phyloP scores from a whole-genome alignment of 2,797 vertebrate species.

The Kryptolebias ocellatus region DNA sequence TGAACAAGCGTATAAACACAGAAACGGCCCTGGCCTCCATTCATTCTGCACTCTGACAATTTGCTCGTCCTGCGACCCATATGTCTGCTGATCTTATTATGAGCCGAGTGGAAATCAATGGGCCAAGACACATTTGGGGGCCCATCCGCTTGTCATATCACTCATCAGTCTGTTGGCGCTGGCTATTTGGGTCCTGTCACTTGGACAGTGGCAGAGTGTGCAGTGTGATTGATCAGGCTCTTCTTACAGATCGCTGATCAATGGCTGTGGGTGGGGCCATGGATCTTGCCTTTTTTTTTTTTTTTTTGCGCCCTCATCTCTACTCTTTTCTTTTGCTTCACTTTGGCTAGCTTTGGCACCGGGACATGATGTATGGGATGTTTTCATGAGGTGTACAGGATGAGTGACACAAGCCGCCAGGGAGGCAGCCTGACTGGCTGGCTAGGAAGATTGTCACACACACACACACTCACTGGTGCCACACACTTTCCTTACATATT shows the following conservation, averaged over 20 bases:
- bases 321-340: slow-evolving; percentile 36
- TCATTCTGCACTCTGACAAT: slow-evolving; percentile 76
- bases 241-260: slow-evolving; percentile 89
- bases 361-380: slow-evolving; percentile 63
- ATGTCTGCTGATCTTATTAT: slow-evolving; percentile 96
- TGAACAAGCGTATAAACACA: slow-evolving; percentile 63
- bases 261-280: slow-evolving; percentile 80
- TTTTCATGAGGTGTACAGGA: slow-evolving; percentile 49
- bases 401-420: slow-evolving; percentile 80
- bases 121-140: slow-evolving; percentile 90
- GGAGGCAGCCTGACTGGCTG: slow-evolving; percentile 66
- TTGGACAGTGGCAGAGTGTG: slow-evolving; percentile 85
- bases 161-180: slow-evolving; percentile 92
- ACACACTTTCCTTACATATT: slow-evolving; percentile 1
- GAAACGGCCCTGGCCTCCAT: slow-evolving; percentile 62
- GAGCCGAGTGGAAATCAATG: slow-evolving; percentile 98
- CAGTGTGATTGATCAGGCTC: slow-evolving; percentile 93
- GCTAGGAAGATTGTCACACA: slow-evolving; percentile 68
- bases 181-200: slow-evolving; percentile 91
- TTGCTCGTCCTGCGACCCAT: slow-evolving; percentile 82
- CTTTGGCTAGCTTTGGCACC: slow-evolving; percentile 16
- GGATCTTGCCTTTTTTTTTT: slow-evolving; percentile 57
- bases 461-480: slow-evolving; percentile 4
- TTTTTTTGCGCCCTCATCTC: slow-evolving; percentile 8
- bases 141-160: slow-evolving; percentile 95